Evolutionary conservation across 2,888 invertebrate species (phyloP).

Genomic region (Sarcophaga caerulescens): DNA sequence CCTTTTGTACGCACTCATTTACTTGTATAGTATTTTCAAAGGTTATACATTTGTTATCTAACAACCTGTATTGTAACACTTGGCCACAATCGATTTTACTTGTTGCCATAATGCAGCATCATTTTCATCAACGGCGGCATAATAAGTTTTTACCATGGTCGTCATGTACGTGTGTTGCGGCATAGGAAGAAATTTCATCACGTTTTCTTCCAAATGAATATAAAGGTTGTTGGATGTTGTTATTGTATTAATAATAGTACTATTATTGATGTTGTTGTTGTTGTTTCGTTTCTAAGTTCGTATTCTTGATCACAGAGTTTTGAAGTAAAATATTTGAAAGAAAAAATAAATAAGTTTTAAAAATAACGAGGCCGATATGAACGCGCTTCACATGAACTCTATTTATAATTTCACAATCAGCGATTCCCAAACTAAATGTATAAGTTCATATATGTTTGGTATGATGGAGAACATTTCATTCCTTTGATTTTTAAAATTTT

Average conservation of each 20-base stretch:
- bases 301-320: constrained; percentile 48
- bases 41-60: constrained; percentile 55
- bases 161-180: not conserved
- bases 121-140: constrained; percentile 30
- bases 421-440: constrained; percentile 11
- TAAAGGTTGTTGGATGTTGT: constrained; percentile 57
- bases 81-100: constrained; percentile 45
- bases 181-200: constrained; percentile 65
- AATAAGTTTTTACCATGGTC: constrained; percentile 27
- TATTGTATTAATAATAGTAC: constrained; percentile 17
- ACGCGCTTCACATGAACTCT: constrained; percentile 62
- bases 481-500: too few relatives aligned
- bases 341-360: not conserved
- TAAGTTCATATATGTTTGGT: not conserved
- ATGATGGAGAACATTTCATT: too few relatives aligned
- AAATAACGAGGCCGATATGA: constrained; percentile 48
- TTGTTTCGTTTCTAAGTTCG: constrained; percentile 18
- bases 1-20: constrained; percentile 55
- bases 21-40: constrained; percentile 37
- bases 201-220: constrained; percentile 61
- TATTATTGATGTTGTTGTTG: constrained; percentile 17
- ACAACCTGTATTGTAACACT: constrained; percentile 63
- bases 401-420: constrained; percentile 10
- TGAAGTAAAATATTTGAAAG: constrained; percentile 5
- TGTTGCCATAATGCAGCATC: constrained; percentile 37